Evolutionary conservation across 2,888 invertebrate genomes (phyloP).

Genomic region (Lysandra coridon): DNA sequence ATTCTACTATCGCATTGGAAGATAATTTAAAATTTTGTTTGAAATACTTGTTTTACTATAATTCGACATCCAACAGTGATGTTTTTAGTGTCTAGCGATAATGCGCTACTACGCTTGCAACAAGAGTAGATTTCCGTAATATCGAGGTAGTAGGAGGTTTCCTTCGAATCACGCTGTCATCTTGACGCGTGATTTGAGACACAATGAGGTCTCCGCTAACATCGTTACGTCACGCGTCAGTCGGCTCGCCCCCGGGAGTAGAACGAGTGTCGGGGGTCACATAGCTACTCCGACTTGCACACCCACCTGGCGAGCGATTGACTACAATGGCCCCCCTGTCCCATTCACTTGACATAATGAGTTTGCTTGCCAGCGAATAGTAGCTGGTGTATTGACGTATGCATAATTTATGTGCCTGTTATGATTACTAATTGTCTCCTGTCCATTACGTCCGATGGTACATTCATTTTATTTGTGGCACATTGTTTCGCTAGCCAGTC

Average conservation of each 20-base stretch:
- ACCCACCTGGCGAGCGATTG: slow-evolving; percentile 74
- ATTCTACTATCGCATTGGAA: not conserved
- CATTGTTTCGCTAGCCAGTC: slow-evolving; percentile 17
- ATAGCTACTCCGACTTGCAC: slow-evolving; percentile 71
- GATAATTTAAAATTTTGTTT: not conserved
- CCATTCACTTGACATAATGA: slow-evolving; percentile 63
- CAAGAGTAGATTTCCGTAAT: not conserved
- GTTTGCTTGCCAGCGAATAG: slow-evolving; percentile 63
- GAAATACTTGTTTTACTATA: not conserved
- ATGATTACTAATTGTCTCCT: slow-evolving; percentile 27
- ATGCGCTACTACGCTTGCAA: not conserved
- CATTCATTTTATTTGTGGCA: slow-evolving; percentile 20
- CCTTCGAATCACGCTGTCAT: slow-evolving; percentile 37
- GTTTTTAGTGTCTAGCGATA: not conserved
- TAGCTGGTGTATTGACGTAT: slow-evolving; percentile 70
- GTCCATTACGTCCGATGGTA: slow-evolving; percentile 15
- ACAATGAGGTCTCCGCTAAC: slow-evolving; percentile 40
- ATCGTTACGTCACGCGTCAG: slow-evolving; percentile 37
- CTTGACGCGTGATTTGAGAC: slow-evolving; percentile 36
- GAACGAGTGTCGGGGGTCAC: slow-evolving; percentile 51
- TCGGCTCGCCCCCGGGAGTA: slow-evolving; percentile 42
- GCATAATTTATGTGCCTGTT: slow-evolving; percentile 59
- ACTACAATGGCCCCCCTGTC: slow-evolving; percentile 70
- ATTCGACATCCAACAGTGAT: not conserved
- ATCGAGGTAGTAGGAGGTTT: slow-evolving; percentile 29